Evolutionary conservation across 2,888 invertebrate genomes (phyloP), one percentile per base, ranked within the genome.

Genomic region (Deladenus siricidicola): DNA sequence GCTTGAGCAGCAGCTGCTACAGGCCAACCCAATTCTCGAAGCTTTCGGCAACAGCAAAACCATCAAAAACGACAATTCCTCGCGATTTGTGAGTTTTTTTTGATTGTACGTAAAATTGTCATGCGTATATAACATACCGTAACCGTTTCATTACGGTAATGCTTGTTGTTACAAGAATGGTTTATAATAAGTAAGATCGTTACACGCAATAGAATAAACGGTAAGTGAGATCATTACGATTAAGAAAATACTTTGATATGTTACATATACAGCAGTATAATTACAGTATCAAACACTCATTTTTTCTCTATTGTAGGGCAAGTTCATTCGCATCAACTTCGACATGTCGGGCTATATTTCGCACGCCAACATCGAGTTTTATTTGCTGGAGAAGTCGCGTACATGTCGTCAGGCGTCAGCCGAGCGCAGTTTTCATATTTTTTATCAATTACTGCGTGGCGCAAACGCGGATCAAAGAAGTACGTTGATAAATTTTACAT

Each of bases 11-110:
- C 98, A 99, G 83, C 84, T 99, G 69, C 85, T 99, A 66, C 96
- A 99, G 84, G 98, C 98, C 52, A 99, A 99, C 85, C 98, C 98
- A 10, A 98, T 99, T 80, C 84, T 99, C 70, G 98, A 99, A 85
- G 96, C 98, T 56, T 99, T 99, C 81, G 98, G 98, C 79, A 99
- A 99, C 84, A 98, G 98, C 61, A 99, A 99, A 82, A 99, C 98
- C 53, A 94, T 98, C 75, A 98, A 98, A 83, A 99, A 99, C 84
- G 98, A 99, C 84, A 99, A 99, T 83, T 98, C 98, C 47, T 98
- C 98, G 50, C 86, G 98, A 87, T 99, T 98, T 83, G 98, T 98
- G 86, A 91, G 94, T 89, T 60, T 51, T 49, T 34, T 34, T 28
- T 47, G 23, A n/a, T 43, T 29, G 0, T 55, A n/a, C n/a, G n/a